Evolutionary conservation across 1,140 invertebrate genomes (phyloP), one percentile per base, ranked within the genome.

Genomic region (Lucilia cuprina): DNA sequence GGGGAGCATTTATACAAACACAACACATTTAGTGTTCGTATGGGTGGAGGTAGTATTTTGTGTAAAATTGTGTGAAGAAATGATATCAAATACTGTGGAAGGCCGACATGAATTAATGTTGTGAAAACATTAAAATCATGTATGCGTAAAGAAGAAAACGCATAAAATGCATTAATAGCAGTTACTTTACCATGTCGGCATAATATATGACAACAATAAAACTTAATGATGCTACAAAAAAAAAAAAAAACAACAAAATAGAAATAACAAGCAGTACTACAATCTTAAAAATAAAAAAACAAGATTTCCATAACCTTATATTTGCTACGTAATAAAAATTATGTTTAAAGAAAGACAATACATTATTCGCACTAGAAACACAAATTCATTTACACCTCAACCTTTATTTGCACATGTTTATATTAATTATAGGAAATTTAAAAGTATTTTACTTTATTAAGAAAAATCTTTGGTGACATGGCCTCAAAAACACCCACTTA

Each of bases 111-210:
- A 80, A 49, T 80, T 80, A 80, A 80, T 80, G 77, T 80, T 80
- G 77, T 80, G 77, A 80, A 80, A 80, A 80, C 77, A 80, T 80
- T 80, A 80, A 80, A 80, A 80, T 80, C 77, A 80, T 80, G 77
- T 80, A 80, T 80, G 77, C 77, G 77, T 80, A 80, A 80, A 80
- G 77, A 80, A 80, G 77, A 80, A 80, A 80, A 80, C 77, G 77
- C 77, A 80, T 80, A 80, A 80, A 80, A 80, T 80, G 77, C 77
- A 80, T 80, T 80, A 80, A 80, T 80, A 80, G 77, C 41, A 80
- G 77, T 80, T 80, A 80, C 77, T 80, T 80, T 80, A 80, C 77
- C 77, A 80, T 80, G 77, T 80, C 77, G 77, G 77, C 77, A 80
- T 80, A 80, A 80, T 49, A 80, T 80, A 80, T 80, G 77, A 80